Base-by-base conservation (phyloP, 2,888 invertebrate genomes). In the Hemaris fuciformis region DNA sequence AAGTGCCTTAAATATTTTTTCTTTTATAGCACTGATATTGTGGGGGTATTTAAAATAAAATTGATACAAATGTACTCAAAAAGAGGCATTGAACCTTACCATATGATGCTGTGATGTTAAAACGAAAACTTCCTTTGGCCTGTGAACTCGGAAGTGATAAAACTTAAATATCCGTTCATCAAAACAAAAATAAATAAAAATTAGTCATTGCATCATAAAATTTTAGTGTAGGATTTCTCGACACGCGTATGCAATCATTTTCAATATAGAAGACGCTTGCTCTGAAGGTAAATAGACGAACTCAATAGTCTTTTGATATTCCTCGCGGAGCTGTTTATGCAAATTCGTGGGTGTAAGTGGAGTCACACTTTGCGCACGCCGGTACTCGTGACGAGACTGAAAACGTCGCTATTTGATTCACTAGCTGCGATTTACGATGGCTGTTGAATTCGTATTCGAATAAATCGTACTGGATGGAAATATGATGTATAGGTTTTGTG, bases 1-100 rank as follows among this genome's bases (percentile, higher is more conserved):
- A 65, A 82, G 79, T 62, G 18, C 61, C 18, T 13, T 1, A 18
- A 42, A 23, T 18, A 18, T 13, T 15, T 7, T 1, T 5, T 57
- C 1, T 57, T 22, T 10, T 4, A 1, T 23, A 25, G 1, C 22
- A 25, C 13, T 8, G 15, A 23, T 7, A 13, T 23, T 3, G 6
- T 15, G 0, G 5, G 8, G 22, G 41, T 42, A 25, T 43, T 18
- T 7, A 43, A 20, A n/a, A n/a, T n/a, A n/a, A n/a, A n/a, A n/a
- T n/a, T n/a, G n/a, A n/a, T n/a, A n/a, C n/a, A n/a, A n/a, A n/a
- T n/a, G n/a, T n/a, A n/a, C n/a, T n/a, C n/a, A n/a, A n/a, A n/a
- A n/a, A n/a, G n/a, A n/a, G n/a, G n/a, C n/a, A n/a, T n/a, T n/a
- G n/a, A n/a, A n/a, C n/a, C n/a, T n/a, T n/a, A n/a, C n/a, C n/a